Percentiles rank a stretch among this genome's conserved stretches.
Evolutionary conservation across 2,888 invertebrate species (phyloP).

Genomic region (Lepetodrilus schrolli): DNA sequence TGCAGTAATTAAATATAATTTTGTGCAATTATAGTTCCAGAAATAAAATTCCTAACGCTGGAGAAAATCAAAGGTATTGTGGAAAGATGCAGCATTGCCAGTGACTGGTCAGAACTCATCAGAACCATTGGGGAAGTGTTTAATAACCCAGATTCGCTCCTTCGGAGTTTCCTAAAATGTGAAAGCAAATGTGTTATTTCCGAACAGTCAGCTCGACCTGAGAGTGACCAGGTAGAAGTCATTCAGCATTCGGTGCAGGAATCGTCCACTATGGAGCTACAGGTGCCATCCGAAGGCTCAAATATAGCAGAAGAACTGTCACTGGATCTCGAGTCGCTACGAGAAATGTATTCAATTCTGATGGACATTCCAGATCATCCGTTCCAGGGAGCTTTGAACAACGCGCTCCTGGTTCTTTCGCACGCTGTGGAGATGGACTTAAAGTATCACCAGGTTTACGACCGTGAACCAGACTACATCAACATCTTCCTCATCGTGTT

Average conservation of each 20-base stretch:
- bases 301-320: constrained; percentile 49
- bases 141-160: constrained; percentile 81
- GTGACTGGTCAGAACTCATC: constrained; percentile 83
- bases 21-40: constrained; percentile 35
- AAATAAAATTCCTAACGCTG: constrained; percentile 80
- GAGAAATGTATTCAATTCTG: constrained; percentile 81
- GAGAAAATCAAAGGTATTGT: constrained; percentile 84
- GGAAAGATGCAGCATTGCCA: constrained; percentile 82
- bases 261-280: constrained; percentile 14
- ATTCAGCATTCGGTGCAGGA: constrained; percentile 79
- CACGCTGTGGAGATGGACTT: constrained; percentile 84
- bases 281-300: neutral
- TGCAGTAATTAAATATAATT: neutral
- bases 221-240: constrained; percentile 82
- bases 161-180: constrained; percentile 82
- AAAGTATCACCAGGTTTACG: constrained; percentile 77
- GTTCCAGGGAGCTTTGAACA: constrained; percentile 83
- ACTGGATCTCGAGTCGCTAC: constrained; percentile 78
- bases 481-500: constrained; percentile 84
- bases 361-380: constrained; percentile 75
- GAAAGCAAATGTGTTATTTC: constrained; percentile 1
- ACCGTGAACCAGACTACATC: constrained; percentile 77
- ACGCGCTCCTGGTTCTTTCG: constrained; percentile 84
- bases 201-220: constrained; percentile 80
- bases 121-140: constrained; percentile 87